Base-by-base conservation (phyloP, 2,797 vertebrate species). In the Acrocephalus scirpaceus region DNA sequence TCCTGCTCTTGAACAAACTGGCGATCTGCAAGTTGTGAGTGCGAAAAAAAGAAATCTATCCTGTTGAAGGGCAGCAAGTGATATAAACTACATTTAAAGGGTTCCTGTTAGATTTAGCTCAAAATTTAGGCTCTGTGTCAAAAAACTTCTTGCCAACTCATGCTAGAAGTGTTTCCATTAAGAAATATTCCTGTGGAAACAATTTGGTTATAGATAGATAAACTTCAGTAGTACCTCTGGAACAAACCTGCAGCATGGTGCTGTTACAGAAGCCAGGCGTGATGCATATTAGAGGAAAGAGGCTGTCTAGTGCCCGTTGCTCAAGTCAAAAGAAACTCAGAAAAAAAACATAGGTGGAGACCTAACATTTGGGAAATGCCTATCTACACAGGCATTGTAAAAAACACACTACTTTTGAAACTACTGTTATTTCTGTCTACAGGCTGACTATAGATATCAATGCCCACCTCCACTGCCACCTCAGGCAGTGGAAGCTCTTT, bases 81-180 rank as follows among this genome's bases (percentile, higher is more conserved):
- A 65, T 57, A 86, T 26, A 61, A 62, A 76, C 42, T 51, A 79
- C 8, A 4, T 58, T 90, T 40, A 91, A 77, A 74, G 16, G 38
- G 19, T 30, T 91, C n/a, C 44, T 80, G 61, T 44, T 77, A 78
- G 0, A 3, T 75, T 90, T 72, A 89, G 19, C 61, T 94, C 57
- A 91, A 93, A 94, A 80, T 83, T 93, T 92, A 91, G 69, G 36
- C 32, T 91, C 45, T 66, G 16, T 88, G 78, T 83, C 81, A 83
- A 95, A 51, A 87, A 74, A 93, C 48, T 67, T 82, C 34, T 85
- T 87, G 82, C 42, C 2, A 4, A 47, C 42, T 71, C 4, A 2
- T 54, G 64, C 89, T 27, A 80, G 42, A 93, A 71, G 7, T 69
- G 57, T 77, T 96, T 91, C 64, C 27, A 42, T 87, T 77, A 83